These are phyloP conservation scores for Phymastichus coffea DNA, from an alignment of 1,140 invertebrate genomes.

Conservation along the genomic window DNA sequence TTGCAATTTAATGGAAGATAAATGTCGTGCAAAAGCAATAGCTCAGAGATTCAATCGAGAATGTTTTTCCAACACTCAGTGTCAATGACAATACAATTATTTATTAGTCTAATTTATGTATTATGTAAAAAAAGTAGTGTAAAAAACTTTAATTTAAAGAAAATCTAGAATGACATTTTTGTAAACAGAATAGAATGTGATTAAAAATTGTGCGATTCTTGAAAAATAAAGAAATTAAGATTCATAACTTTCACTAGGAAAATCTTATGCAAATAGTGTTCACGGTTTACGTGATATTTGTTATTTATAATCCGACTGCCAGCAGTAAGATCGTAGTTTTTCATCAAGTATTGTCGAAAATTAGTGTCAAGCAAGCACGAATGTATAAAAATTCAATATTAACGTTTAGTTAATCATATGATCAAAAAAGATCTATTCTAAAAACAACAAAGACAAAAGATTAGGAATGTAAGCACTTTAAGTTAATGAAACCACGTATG, in stretches of 20 bases:
- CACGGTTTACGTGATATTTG: no score
- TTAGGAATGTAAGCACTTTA: slow-evolving; percentile 11
- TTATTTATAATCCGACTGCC: not conserved
- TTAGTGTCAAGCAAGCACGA: not conserved
- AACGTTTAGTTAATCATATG: slow-evolving; percentile 7
- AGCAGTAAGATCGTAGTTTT: not conserved
- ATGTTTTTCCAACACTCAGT: not conserved
- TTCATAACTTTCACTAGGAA: no score
- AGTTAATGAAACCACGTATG: slow-evolving; percentile 1
- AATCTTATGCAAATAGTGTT: no score
- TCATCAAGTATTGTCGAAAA: no score
- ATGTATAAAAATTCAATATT: slow-evolving; percentile 9
- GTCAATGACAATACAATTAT: not conserved
- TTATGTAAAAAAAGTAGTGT: slow-evolving; percentile 23
- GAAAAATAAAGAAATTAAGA: no score
- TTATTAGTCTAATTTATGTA: slow-evolving; percentile 4
- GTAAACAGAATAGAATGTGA: no score
- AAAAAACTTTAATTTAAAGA: slow-evolving; percentile 26
- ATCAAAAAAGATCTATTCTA: slow-evolving; percentile 1
- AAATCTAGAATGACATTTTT: no score
- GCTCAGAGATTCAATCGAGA: not conserved
- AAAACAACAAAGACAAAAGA: slow-evolving; percentile 4
- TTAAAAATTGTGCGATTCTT: no score
- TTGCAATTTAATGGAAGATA: no score
- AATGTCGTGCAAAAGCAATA: not conserved